A percentile compares a stretch with the other conserved stretches of the same genome.
phyloP scores from a whole-genome alignment of 2,797 vertebrate species.

The Lutjanus argentimaculatus region DNA sequence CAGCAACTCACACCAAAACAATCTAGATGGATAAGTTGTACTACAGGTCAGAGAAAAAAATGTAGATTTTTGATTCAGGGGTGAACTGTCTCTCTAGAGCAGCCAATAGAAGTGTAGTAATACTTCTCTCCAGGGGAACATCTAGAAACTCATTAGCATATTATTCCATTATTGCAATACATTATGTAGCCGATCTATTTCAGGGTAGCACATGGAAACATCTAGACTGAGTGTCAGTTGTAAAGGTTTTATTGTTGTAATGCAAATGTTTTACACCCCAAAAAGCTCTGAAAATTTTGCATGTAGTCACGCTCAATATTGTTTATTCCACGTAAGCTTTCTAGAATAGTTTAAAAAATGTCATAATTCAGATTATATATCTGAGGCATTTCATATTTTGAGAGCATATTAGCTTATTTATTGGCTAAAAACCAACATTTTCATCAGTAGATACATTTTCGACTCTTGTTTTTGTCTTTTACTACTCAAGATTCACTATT shows the following conservation, averaged over 20 bases:
- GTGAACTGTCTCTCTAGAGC: not conserved
- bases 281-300: not conserved
- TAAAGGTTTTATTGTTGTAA: not conserved
- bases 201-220: not conserved
- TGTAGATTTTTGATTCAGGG: no score
- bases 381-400: not conserved
- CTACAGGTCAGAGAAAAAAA: no score
- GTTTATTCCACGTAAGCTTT: not conserved
- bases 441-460: not conserved
- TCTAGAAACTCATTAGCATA: not conserved
- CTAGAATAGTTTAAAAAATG: not conserved
- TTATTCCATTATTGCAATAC: not conserved
- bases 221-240: not conserved
- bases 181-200: not conserved
- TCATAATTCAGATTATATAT: constrained; percentile 12
- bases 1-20: no score
- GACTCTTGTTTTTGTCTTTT: not conserved
- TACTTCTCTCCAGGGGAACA: not conserved
- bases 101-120: not conserved
- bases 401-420: not conserved
- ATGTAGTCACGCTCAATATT: not conserved
- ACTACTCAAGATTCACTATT: not conserved
- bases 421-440: not conserved
- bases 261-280: not conserved
- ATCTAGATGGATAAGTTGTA: no score